These are phyloP conservation scores for Hypanus sabinus DNA, from an alignment of 2,113 vertebrate genomes.

Conservation along the genomic window DNA sequence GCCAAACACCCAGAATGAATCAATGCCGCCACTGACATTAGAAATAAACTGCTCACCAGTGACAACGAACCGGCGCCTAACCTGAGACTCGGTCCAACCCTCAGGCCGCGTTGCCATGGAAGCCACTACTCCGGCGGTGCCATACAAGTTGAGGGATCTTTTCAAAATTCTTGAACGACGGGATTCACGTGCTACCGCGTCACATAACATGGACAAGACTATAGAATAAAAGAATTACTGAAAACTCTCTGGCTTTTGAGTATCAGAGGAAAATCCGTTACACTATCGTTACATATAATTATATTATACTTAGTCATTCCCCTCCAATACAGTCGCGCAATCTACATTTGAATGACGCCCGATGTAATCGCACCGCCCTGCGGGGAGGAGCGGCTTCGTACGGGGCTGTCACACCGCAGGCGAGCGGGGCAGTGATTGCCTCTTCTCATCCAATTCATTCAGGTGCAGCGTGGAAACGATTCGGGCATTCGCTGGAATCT, in stretches of 20 bases:
- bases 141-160: neutral
- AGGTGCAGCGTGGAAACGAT: neutral
- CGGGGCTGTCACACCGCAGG: neutral
- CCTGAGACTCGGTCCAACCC: neutral
- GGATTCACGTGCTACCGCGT: neutral
- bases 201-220: neutral
- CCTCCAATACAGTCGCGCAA: neutral
- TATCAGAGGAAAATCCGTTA: no score
- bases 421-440: neutral
- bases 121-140: neutral
- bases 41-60: neutral
- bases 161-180: no score
- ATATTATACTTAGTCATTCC: no score
- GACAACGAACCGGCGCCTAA: neutral
- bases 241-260: neutral
- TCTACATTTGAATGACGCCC: slow-evolving; percentile 35
- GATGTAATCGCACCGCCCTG: neutral
- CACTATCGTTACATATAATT: no score
- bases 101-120: neutral
- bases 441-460: neutral
- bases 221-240: rapidly evolving
- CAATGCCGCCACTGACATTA: neutral
- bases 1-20: neutral
- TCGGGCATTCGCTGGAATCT: neutral
- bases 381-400: neutral